Percentiles rank a stretch among this genome's conserved stretches.
Evolutionary conservation across 2,888 invertebrate genomes (phyloP).

Genomic region (Petrolisthes cinctipes): DNA sequence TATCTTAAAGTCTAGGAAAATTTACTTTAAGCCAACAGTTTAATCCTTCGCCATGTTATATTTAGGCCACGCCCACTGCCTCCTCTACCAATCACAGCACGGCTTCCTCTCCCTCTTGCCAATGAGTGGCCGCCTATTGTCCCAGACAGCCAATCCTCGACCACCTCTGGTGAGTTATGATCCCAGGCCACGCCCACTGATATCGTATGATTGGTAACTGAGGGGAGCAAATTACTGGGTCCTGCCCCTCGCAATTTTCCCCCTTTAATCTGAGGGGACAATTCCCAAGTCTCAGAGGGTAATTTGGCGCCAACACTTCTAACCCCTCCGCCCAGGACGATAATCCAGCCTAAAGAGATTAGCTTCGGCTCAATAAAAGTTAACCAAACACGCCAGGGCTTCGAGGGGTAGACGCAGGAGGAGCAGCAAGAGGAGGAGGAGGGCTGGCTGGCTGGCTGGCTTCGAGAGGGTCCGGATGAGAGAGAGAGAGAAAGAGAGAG

Average conservation of each 20-base stretch:
- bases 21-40: slow-evolving; percentile 66
- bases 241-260: slow-evolving; percentile 65
- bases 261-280: slow-evolving; percentile 65
- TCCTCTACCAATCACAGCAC: slow-evolving; percentile 44
- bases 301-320: slow-evolving; percentile 65
- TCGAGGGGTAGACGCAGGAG: slow-evolving; percentile 25
- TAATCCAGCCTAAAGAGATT: slow-evolving; percentile 65
- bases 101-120: slow-evolving; percentile 25
- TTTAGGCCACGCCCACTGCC: slow-evolving; percentile 48
- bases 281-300: slow-evolving; percentile 65
- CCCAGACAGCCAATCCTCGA: slow-evolving; percentile 45
- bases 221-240: slow-evolving; percentile 60
- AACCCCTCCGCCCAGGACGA: slow-evolving; percentile 64
- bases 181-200: slow-evolving; percentile 52
- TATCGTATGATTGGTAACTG: slow-evolving; percentile 60
- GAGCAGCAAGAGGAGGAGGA: slow-evolving; percentile 11
- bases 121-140: slow-evolving; percentile 56
- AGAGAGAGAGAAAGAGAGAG: background rate
- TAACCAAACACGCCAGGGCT: slow-evolving; percentile 61
- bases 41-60: slow-evolving; percentile 65
- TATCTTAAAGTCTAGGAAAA: slow-evolving; percentile 65
- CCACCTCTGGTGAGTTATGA: slow-evolving; percentile 40
- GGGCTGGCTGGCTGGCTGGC: background rate
- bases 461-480: slow-evolving; percentile 4
- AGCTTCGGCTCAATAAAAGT: slow-evolving; percentile 64